A percentile compares a stretch with the other conserved stretches of the same genome.
Evolutionary conservation across 2,797 vertebrate genomes (phyloP).

Genomic region (Nasua narica): DNA sequence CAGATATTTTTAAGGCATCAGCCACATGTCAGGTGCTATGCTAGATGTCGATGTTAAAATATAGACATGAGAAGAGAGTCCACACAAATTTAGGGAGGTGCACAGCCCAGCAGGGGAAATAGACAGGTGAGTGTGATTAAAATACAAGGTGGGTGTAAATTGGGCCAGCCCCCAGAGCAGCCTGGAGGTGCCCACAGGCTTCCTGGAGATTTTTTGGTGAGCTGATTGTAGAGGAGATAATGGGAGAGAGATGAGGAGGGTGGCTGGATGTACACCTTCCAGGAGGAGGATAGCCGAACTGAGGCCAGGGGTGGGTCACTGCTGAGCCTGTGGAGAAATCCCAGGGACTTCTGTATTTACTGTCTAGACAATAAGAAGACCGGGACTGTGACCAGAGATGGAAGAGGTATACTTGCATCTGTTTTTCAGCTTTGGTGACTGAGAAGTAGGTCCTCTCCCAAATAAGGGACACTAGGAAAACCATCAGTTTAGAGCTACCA

Average conservation of each 20-base stretch:
- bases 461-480: not conserved
- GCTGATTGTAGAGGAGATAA: not conserved
- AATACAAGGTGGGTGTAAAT: accelerated
- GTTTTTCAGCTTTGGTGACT: not conserved
- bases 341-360: accelerated
- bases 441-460: not conserved
- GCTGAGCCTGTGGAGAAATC: not conserved
- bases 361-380: not conserved
- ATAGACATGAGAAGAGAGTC: not conserved
- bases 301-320: not conserved
- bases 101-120: accelerated
- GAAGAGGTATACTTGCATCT: not conserved
- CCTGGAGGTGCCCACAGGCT: accelerated
- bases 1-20: not conserved
- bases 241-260: not conserved
- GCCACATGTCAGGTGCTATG: not conserved
- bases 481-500: not conserved
- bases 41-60: accelerated
- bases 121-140: not conserved
- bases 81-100: not conserved
- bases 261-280: not conserved
- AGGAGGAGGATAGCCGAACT: not conserved
- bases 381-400: not conserved
- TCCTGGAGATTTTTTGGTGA: accelerated
- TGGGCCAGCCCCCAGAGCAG: too few relatives aligned